Evolutionary conservation across 2,113 vertebrate species (phyloP), one percentile per base, ranked within the genome.

Genomic region (Amia ocellicauda): DNA sequence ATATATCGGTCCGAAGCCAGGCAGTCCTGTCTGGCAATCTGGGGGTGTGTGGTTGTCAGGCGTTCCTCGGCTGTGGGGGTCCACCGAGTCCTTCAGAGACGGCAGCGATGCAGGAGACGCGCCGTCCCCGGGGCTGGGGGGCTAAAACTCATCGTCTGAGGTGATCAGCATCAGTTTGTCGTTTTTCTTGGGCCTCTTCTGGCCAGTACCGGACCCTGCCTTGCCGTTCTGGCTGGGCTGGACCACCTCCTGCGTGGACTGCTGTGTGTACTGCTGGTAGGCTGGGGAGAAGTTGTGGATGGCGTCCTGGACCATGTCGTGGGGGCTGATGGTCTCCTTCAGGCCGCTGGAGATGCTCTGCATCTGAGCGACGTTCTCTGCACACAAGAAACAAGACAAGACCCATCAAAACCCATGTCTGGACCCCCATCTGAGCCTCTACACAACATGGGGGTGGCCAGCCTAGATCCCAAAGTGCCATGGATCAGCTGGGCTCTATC

Each of bases 331-430:
- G 52, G 93, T 96, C 80, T 96, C 94, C 83, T 95, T 96, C 76
- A 95, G 81, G 8, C 93, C 92, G 0, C 93, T 95, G 3, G 95
- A 98, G 82, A 98, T 98, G 85, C 94, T 98, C 79, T 96, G 94
- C 92, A 97, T 92, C 0, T 93, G 92, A 7, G 93, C 93, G 0
- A 83, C 59, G 23, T 83, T 91, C 9, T 84, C 94, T 93, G 81
- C 27, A 63, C 74, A 66, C n/a, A 36, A 36, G 31, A 36, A 11
- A 36, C 31, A 11, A n/a, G n/a, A n/a, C n/a, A n/a, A n/a, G n/a
- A n/a, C n/a, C n/a, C n/a, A n/a, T n/a, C n/a, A n/a, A n/a, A n/a
- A n/a, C n/a, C n/a, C n/a, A n/a, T n/a, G n/a, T 41, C 17, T 36
- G 4, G 19, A 58, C 41, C 53, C 14, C 2, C 17, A 14, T 20